Evolutionary conservation across 2,888 invertebrate genomes (phyloP).

Genomic region (Axea sp.): DNA sequence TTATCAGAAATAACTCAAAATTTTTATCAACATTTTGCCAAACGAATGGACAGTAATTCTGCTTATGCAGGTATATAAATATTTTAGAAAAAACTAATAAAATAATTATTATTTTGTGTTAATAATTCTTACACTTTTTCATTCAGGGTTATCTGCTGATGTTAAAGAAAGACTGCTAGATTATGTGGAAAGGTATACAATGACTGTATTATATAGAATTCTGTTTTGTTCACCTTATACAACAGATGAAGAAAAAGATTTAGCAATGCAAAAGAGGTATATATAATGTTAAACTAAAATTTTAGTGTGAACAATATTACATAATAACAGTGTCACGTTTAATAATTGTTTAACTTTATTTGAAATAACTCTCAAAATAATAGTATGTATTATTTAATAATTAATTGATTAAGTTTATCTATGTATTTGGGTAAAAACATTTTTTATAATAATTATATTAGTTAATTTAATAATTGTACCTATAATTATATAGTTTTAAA

Average conservation of each 20-base stretch:
- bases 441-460: too few species aligned
- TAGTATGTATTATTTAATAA: too few species aligned
- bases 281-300: conserved; percentile 1
- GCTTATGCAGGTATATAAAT: conserved; percentile 81
- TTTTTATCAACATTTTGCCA: conserved; percentile 90
- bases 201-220: conserved; percentile 91
- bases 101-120: neutral
- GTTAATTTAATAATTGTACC: too few species aligned
- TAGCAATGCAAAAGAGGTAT: conserved; percentile 90
- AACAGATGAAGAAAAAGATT: conserved; percentile 95
- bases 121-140: too few species aligned
- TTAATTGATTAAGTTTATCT: too few species aligned
- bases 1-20: conserved; percentile 94
- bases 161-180: conserved; percentile 91
- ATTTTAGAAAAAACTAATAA: neutral
- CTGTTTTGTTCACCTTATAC: conserved; percentile 94
- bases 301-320: too few species aligned
- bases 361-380: too few species aligned
- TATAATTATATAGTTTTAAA: too few species aligned
- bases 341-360: too few species aligned
- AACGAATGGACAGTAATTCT: conserved; percentile 85
- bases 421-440: too few species aligned
- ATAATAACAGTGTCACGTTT: too few species aligned
- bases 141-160: conserved; percentile 82
- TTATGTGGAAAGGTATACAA: conserved; percentile 95